Conservation (phyloP, 1,140 invertebrate species). For the Aphelinus atriplicis region DNA sequence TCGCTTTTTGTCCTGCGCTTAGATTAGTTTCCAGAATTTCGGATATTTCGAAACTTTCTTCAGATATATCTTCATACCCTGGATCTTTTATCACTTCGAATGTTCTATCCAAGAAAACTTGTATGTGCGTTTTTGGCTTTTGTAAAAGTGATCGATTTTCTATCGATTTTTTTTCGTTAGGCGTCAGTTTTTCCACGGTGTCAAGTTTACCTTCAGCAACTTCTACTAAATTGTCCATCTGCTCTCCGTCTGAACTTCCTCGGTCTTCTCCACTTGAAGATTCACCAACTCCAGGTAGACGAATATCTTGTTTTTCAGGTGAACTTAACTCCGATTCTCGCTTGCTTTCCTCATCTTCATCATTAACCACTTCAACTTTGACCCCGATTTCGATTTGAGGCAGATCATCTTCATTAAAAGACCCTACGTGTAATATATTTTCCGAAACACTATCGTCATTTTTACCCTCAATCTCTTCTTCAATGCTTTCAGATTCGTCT, state of each 20-base stretch:
- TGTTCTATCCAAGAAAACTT: slow-evolving; percentile 40
- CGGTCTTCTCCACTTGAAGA: slow-evolving; percentile 42
- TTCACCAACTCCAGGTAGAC: slow-evolving; percentile 26
- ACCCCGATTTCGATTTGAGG: slow-evolving; percentile 47
- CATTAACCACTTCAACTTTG: slow-evolving; percentile 46
- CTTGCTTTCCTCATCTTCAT: slow-evolving; percentile 36
- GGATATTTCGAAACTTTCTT: slow-evolving; percentile 62
- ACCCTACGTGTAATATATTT: not conserved
- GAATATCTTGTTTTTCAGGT: not conserved
- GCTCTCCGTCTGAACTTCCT: slow-evolving; percentile 55
- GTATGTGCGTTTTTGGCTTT: slow-evolving; percentile 9
- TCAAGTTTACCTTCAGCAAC: slow-evolving; percentile 50
- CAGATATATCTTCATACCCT: slow-evolving; percentile 64
- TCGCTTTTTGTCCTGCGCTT: slow-evolving; percentile 36
- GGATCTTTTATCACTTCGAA: slow-evolving; percentile 54
- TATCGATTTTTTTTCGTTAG: slow-evolving; percentile 14
- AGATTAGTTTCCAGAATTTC: slow-evolving; percentile 59
- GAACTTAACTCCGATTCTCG: slow-evolving; percentile 21
- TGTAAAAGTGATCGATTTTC: slow-evolving; percentile 7
- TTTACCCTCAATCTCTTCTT: slow-evolving; percentile 33
- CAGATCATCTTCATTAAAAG: slow-evolving; percentile 35
- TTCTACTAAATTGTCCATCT: slow-evolving; percentile 58
- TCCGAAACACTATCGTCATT: slow-evolving; percentile 8
- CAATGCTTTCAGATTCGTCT: slow-evolving; percentile 24
- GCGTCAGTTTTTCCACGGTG: slow-evolving; percentile 46